These are phyloP conservation scores for Erpobdella octoculata DNA, from an alignment of 2,888 invertebrate species.

Conservation along the genomic window DNA sequence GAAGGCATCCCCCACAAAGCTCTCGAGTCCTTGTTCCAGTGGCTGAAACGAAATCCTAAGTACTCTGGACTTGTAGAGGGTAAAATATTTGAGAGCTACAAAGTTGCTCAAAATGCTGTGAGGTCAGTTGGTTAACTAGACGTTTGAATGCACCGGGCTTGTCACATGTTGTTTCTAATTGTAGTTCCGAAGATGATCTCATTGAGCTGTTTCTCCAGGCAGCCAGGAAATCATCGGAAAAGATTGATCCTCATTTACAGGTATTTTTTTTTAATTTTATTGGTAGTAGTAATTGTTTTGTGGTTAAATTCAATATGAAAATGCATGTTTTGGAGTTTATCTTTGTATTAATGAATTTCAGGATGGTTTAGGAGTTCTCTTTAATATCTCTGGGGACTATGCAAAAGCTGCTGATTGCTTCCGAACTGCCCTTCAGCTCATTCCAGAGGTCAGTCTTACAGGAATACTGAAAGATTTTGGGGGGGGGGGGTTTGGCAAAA, in stretches of 20 bases:
- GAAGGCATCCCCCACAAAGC: conserved; percentile 87
- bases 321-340: not conserved
- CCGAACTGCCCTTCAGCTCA: conserved; percentile 74
- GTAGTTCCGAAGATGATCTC: not conserved
- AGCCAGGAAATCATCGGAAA: not conserved
- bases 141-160: too few relatives aligned
- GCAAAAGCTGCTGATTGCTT: conserved; percentile 95
- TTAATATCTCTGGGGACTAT: conserved; percentile 85
- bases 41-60: conserved; percentile 64
- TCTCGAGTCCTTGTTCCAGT: conserved; percentile 64
- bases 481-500: too few relatives aligned
- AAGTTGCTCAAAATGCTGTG: not conserved
- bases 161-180: too few relatives aligned
- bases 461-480: not conserved
- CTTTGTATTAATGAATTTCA: conserved; percentile 32
- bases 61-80: conserved; percentile 56
- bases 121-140: too few relatives aligned
- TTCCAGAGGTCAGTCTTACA: conserved; percentile 59
- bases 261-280: not conserved
- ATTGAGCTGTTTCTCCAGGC: conserved; percentile 24
- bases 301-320: too few relatives aligned
- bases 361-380: conserved; percentile 85
- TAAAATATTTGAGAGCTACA: not conserved
- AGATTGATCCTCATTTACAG: conserved; percentile 30
- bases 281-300: too few relatives aligned